Evolutionary conservation across 2,113 vertebrate genomes (phyloP).

Genomic region (Callorhinus ursinus): DNA sequence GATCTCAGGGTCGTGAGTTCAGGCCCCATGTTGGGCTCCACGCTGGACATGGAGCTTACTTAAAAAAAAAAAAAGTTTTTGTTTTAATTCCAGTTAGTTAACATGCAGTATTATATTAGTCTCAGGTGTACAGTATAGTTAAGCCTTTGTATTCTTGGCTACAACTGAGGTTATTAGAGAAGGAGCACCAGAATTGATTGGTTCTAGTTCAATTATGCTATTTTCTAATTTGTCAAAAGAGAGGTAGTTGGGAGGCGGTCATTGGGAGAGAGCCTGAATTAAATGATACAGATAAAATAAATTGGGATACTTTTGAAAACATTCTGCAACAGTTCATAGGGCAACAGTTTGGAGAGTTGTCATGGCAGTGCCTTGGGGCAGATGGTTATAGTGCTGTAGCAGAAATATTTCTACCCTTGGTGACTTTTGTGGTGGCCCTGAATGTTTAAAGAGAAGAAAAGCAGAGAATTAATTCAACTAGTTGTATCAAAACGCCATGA

Average conservation of each 20-base stretch:
- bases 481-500: background rate
- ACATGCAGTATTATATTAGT: background rate
- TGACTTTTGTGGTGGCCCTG: background rate
- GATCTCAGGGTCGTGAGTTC: background rate
- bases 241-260: background rate
- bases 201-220: background rate
- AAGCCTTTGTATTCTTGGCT: background rate
- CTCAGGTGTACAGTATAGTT: background rate
- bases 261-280: background rate
- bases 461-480: background rate
- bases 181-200: background rate
- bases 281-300: fast-evolving
- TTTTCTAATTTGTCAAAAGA: background rate
- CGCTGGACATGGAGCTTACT: background rate
- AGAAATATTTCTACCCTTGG: background rate
- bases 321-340: background rate
- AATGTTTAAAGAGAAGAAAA: background rate
- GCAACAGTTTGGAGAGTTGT: background rate
- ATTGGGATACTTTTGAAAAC: background rate
- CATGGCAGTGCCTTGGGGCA: background rate
- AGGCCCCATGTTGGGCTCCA: background rate
- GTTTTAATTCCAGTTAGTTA: background rate
- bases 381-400: background rate
- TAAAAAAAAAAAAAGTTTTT: background rate
- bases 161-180: background rate